phyloP scores from a whole-genome alignment of 2,888 invertebrate species.

The Gymnoscelis rufifasciata region DNA sequence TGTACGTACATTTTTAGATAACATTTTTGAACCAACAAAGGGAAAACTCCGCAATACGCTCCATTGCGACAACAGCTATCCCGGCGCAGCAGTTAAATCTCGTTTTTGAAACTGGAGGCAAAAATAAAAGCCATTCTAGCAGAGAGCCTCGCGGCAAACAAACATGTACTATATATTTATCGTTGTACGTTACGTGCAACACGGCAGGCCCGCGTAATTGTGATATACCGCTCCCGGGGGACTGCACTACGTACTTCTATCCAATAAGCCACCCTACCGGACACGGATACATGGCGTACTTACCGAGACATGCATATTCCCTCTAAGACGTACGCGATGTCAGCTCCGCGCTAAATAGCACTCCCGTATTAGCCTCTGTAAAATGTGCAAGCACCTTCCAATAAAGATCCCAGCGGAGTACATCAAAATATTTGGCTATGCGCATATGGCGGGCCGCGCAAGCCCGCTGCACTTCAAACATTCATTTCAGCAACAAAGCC shows the following conservation, averaged over 20 bases:
- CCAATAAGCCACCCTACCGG: conserved; percentile 39
- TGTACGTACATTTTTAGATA: no score
- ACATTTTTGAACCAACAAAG: no score
- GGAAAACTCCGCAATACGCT: no score
- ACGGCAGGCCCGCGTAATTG: conserved; percentile 59
- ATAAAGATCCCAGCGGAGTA: conserved; percentile 3
- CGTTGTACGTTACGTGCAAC: conserved; percentile 47
- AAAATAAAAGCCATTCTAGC: background rate
- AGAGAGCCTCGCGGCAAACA: conserved; percentile 14
- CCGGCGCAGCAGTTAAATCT: background rate
- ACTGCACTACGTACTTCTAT: conserved; percentile 28
- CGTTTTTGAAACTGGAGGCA: background rate
- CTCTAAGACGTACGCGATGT: background rate
- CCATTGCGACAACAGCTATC: background rate
- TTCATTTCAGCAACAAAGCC: conserved; percentile 70
- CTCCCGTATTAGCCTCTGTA: background rate
- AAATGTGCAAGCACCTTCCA: conserved; percentile 2
- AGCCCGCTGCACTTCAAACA: conserved; percentile 47
- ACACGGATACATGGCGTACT: conserved; percentile 24
- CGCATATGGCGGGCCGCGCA: conserved; percentile 34
- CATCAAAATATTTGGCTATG: conserved; percentile 32
- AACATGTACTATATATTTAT: conserved; percentile 36
- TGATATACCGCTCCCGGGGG: conserved; percentile 66
- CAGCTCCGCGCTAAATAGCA: background rate
- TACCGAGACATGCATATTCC: conserved; percentile 20